These are phyloP conservation scores for Fratercula arctica DNA, from an alignment of 2,797 vertebrate species.

Conservation along the genomic window DNA sequence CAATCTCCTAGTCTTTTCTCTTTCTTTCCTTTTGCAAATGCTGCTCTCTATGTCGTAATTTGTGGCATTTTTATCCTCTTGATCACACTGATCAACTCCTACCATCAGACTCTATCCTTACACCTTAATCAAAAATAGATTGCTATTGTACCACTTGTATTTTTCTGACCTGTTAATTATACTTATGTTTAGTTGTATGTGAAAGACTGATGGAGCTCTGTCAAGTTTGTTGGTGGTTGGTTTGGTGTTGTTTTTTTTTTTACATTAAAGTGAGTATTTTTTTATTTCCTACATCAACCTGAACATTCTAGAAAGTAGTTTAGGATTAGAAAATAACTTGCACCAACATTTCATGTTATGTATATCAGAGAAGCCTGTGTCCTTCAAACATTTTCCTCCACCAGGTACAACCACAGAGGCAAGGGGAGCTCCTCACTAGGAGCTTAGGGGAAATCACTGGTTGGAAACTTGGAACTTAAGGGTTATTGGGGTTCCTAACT, in stretches of 20 bases:
- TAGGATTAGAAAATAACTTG: background rate
- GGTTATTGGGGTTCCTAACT: background rate
- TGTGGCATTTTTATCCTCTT: background rate
- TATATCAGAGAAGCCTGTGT: background rate
- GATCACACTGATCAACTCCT: background rate
- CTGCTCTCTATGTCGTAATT: background rate
- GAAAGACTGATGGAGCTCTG: background rate
- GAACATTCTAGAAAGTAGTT: background rate
- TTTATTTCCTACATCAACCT: background rate
- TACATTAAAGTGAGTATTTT: background rate
- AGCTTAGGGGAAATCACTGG: background rate
- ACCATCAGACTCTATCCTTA: background rate
- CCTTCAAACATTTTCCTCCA: background rate
- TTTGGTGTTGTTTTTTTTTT: background rate
- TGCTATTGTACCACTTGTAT: background rate
- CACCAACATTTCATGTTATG: background rate
- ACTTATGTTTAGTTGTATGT: background rate
- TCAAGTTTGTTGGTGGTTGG: background rate
- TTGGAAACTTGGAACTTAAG: background rate
- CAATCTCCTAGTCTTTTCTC: background rate
- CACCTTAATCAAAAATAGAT: background rate
- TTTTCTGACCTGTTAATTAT: background rate
- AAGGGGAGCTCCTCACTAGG: background rate
- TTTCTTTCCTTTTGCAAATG: background rate
- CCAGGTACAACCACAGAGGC: background rate